Percentiles rank a stretch among this genome's conserved stretches.
phyloP scores from a whole-genome alignment of 1,140 invertebrate species.

The Popillia japonica region DNA sequence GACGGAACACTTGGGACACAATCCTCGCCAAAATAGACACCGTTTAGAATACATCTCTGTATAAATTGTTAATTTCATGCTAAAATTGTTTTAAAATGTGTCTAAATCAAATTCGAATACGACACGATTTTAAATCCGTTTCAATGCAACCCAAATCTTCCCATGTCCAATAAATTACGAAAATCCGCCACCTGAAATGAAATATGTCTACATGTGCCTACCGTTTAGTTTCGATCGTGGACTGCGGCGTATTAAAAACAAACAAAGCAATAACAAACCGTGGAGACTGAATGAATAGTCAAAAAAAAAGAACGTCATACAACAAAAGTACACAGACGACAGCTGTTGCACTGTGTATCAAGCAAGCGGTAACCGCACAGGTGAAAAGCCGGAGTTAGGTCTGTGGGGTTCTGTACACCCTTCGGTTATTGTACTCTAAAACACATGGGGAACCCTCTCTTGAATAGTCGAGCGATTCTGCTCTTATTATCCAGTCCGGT shows the following conservation, averaged over 20 bases:
- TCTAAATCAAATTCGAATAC: too few species aligned
- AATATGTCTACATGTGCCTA: neutral
- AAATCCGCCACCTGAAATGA: conserved; percentile 7
- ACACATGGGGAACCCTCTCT: conserved; percentile 40
- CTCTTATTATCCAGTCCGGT: neutral
- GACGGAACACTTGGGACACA: too few species aligned
- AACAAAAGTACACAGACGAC: conserved; percentile 43
- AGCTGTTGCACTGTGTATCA: conserved; percentile 42
- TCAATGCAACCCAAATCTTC: neutral
- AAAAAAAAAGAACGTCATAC: conserved; percentile 26
- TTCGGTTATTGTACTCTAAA: conserved; percentile 45
- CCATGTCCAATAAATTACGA: neutral
- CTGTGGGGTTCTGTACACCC: conserved; percentile 41
- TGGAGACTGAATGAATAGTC: conserved; percentile 12
- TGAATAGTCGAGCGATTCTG: conserved; percentile 7
- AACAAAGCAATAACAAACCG: conserved; percentile 25
- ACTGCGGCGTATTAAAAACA: conserved; percentile 15
- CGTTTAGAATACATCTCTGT: too few species aligned
- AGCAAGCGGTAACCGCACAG: conserved; percentile 41
- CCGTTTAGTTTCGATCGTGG: neutral
- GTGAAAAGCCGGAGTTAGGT: conserved; percentile 43
- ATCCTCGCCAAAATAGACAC: too few species aligned
- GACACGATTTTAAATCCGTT: too few species aligned
- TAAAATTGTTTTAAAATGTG: too few species aligned
- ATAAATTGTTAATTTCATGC: too few species aligned